phyloP scores from a whole-genome alignment of 2,888 invertebrate species.

The Epinotia nisella region DNA sequence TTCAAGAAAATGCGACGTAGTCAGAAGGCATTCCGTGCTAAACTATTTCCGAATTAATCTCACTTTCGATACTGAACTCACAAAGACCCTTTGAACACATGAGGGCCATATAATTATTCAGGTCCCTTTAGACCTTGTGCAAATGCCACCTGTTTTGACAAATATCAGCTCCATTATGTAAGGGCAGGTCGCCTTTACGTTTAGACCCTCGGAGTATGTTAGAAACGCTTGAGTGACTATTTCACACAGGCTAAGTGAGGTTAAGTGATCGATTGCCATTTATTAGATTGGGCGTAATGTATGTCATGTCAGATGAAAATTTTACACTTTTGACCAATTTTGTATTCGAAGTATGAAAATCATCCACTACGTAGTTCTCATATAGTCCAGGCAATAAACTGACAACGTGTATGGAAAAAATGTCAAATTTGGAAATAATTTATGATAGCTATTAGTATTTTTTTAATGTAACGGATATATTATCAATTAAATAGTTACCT shows the following conservation, averaged over 20 bases:
- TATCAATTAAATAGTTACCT: too few relatives aligned
- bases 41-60: slow-evolving; percentile 25
- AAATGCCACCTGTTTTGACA: slow-evolving; percentile 32
- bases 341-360: too few relatives aligned
- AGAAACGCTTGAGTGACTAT: slow-evolving; percentile 6
- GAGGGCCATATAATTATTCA: slow-evolving; percentile 35
- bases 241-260: not conserved
- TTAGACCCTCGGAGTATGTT: slow-evolving; percentile 12
- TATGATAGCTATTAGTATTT: too few relatives aligned
- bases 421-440: too few relatives aligned
- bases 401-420: too few relatives aligned
- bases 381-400: too few relatives aligned
- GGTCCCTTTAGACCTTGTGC: slow-evolving; percentile 17
- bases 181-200: not conserved
- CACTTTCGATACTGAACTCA: slow-evolving; percentile 13
- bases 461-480: too few relatives aligned
- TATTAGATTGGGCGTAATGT: not conserved
- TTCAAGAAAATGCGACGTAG: not conserved
- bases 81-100: slow-evolving; percentile 23
- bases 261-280: slow-evolving; percentile 18
- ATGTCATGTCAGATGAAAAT: too few relatives aligned
- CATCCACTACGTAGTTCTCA: too few relatives aligned
- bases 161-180: slow-evolving; percentile 38
- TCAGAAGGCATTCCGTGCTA: not conserved
- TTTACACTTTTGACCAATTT: too few relatives aligned